These are phyloP conservation scores for Uria lomvia DNA, from an alignment of 2,113 vertebrate genomes.

Conservation along the genomic window DNA sequence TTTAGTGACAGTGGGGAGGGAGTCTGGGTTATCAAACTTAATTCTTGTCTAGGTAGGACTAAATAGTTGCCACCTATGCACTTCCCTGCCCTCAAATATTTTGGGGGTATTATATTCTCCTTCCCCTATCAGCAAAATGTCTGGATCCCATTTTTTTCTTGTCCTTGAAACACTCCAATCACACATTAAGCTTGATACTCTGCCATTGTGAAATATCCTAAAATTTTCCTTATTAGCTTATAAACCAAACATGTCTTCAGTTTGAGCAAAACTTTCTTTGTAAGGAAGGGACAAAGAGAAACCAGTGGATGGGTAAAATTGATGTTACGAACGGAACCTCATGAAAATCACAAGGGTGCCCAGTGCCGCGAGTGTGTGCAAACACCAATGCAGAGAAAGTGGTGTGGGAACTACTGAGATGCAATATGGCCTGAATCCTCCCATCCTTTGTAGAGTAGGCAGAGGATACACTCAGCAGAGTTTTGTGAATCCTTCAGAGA, in stretches of 20 bases:
- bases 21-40: background rate
- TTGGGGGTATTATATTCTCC: background rate
- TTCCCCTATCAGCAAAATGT: background rate
- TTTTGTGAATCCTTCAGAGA: background rate
- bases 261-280: background rate
- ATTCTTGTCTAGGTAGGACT: background rate
- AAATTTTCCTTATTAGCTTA: background rate
- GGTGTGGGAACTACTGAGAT: background rate
- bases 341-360: background rate
- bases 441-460: background rate
- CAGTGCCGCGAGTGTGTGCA: background rate
- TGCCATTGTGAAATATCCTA: rapidly evolving
- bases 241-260: background rate
- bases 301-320: rapidly evolving
- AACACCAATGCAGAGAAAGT: background rate
- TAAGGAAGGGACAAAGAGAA: background rate
- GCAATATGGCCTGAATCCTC: background rate
- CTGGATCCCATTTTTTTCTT: background rate
- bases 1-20: background rate
- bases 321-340: rapidly evolving
- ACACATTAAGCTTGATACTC: rapidly evolving
- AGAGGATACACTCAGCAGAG: background rate
- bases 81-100: background rate
- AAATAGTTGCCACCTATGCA: background rate
- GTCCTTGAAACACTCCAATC: background rate